phyloP scores from a whole-genome alignment of 2,888 invertebrate genomes.

The Diarsia rubi region DNA sequence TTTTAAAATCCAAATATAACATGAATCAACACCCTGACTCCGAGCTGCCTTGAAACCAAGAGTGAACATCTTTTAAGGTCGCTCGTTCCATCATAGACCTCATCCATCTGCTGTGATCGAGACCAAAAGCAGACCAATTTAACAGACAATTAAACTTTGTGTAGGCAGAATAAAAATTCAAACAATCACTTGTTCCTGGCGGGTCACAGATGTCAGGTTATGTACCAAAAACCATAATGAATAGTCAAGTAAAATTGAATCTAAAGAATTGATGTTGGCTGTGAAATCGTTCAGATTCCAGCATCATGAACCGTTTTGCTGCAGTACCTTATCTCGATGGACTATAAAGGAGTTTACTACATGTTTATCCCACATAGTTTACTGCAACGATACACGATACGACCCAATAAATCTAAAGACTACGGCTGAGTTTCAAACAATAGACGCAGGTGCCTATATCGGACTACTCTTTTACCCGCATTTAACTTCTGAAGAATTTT shows the following conservation, averaged over 20 bases:
- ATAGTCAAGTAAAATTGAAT: not conserved
- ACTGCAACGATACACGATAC: slow-evolving; percentile 22
- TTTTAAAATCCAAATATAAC: not conserved
- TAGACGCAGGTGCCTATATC: slow-evolving; percentile 45
- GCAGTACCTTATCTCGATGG: not conserved
- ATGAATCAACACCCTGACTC: not conserved
- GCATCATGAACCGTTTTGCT: not conserved
- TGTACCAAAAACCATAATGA: not conserved
- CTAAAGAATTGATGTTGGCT: not conserved
- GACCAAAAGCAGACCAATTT: no score
- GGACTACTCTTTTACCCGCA: slow-evolving; percentile 19
- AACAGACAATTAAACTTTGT: not conserved
- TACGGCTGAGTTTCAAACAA: slow-evolving; percentile 40
- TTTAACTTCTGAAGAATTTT: slow-evolving; percentile 33
- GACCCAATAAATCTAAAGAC: slow-evolving; percentile 42
- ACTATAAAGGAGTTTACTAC: slow-evolving; percentile 25
- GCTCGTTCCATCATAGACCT: no score
- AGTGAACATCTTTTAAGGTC: no score
- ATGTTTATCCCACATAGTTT: slow-evolving; percentile 43
- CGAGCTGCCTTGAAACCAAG: not conserved
- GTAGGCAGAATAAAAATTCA: not conserved
- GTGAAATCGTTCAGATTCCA: not conserved
- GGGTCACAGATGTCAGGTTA: not conserved
- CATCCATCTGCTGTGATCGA: no score
- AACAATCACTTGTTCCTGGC: not conserved